A percentile compares a stretch with the other conserved stretches of the same genome.
Evolutionary conservation across 2,888 invertebrate species (phyloP).

Genomic region (Parapristionchus giblindavisi): DNA sequence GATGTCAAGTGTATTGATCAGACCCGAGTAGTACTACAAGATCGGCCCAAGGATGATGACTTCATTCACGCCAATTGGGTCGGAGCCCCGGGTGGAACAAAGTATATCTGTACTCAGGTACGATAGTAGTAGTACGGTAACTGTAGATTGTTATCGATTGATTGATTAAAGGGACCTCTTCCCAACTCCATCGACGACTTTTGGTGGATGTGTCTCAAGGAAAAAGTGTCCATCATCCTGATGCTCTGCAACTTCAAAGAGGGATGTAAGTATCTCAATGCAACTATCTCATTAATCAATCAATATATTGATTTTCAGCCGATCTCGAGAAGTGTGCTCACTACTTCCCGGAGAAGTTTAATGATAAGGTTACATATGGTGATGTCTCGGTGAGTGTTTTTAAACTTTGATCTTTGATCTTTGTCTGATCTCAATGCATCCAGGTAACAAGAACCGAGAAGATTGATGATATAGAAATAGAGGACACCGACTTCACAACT

Average conservation of each 20-base stretch:
- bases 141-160: too few relatives aligned
- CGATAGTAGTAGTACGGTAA: neutral
- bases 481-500: neutral
- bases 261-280: neutral
- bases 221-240: conserved; percentile 26
- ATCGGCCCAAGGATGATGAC: conserved; percentile 29
- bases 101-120: conserved; percentile 46
- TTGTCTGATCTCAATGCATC: too few relatives aligned
- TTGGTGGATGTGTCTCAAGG: conserved; percentile 24
- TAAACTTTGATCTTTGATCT: too few relatives aligned
- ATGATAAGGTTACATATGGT: conserved; percentile 17
- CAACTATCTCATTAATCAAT: too few relatives aligned
- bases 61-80: conserved; percentile 48
- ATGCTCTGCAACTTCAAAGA: conserved; percentile 32
- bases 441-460: conserved; percentile 25
- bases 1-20: conserved; percentile 22
- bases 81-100: conserved; percentile 7
- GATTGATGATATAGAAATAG: conserved; percentile 7
- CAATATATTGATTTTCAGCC: too few relatives aligned
- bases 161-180: conserved; percentile 74
- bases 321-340: conserved; percentile 37
- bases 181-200: conserved; percentile 13
- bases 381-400: conserved; percentile 10
- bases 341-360: conserved; percentile 33
- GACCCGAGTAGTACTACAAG: conserved; percentile 9